These are phyloP conservation scores for Anguilla rostrata DNA, from an alignment of 2,113 vertebrate species.

Conservation along the genomic window DNA sequence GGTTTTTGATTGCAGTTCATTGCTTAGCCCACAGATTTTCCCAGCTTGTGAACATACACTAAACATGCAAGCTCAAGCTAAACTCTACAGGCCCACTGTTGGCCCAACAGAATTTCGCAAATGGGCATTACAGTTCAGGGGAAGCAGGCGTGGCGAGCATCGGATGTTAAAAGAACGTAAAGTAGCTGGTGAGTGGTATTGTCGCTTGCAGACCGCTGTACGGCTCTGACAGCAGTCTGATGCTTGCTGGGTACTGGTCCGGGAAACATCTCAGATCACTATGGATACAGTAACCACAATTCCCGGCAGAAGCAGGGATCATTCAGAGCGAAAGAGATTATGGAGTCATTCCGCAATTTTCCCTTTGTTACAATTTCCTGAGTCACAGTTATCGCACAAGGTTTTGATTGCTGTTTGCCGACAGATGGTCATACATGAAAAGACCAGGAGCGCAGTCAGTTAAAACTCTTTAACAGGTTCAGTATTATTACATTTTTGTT, in stretches of 20 bases:
- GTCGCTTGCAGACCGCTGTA: too few species aligned
- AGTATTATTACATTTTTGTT: background rate
- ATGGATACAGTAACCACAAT: background rate
- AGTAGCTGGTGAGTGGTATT: too few species aligned
- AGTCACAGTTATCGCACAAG: background rate
- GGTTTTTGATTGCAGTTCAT: background rate
- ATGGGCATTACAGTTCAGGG: too few species aligned
- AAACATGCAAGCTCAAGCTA: background rate
- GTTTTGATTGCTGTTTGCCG: background rate
- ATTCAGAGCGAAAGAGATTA: background rate
- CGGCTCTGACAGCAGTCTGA: too few species aligned
- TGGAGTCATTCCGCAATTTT: background rate
- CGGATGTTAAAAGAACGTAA: too few species aligned
- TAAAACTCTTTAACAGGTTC: background rate
- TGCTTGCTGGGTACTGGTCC: too few species aligned
- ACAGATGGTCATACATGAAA: background rate
- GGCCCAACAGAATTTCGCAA: too few species aligned
- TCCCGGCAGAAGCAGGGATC: background rate
- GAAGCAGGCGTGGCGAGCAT: too few species aligned
- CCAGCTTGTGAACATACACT: background rate
- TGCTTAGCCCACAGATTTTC: background rate
- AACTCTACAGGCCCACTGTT: too few species aligned
- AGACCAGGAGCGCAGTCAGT: background rate
- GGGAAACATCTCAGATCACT: background rate
- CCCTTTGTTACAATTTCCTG: background rate